Evolutionary conservation across 2,797 vertebrate genomes (phyloP).

Genomic region (Jordanella pulchra): DNA sequence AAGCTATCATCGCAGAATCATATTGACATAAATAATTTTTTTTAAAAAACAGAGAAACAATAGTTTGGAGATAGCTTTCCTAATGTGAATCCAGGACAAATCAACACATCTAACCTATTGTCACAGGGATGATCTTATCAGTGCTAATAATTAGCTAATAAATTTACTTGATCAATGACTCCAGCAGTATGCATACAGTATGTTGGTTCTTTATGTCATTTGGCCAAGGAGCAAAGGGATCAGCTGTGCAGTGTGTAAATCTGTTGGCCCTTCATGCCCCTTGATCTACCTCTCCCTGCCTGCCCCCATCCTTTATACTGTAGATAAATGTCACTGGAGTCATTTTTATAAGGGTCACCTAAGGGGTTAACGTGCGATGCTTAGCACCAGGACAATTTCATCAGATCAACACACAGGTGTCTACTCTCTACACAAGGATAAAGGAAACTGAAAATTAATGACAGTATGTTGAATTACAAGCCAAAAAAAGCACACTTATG

Average conservation of each 20-base stretch:
- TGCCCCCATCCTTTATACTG: constrained; percentile 61
- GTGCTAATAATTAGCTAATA: constrained; percentile 31
- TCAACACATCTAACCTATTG: constrained; percentile 35
- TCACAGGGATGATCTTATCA: constrained; percentile 40
- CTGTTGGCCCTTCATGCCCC: constrained; percentile 32
- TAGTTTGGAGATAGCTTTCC: background rate
- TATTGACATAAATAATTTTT: background rate
- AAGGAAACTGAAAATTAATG: constrained; percentile 62
- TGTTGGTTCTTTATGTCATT: constrained; percentile 6
- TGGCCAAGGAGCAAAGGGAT: constrained; percentile 21
- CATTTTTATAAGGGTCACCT: constrained; percentile 76
- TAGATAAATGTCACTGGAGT: constrained; percentile 73
- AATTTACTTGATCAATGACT: constrained; percentile 45
- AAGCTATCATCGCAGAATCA: background rate
- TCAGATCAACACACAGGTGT: constrained; percentile 29
- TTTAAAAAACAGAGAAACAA: background rate
- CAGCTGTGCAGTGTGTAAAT: constrained; percentile 46
- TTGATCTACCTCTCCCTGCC: constrained; percentile 59
- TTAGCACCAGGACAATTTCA: constrained; percentile 49
- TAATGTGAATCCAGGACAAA: constrained; percentile 36
- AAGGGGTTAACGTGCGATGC: constrained; percentile 75
- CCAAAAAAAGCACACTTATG: constrained; percentile 56
- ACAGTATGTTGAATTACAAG: constrained; percentile 60
- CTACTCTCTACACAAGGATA: constrained; percentile 11
- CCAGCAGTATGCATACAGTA: constrained; percentile 8